These are phyloP conservation scores for Gnathonemus longibarbis DNA, from an alignment of 2,113 vertebrate species.

Conservation along the genomic window DNA sequence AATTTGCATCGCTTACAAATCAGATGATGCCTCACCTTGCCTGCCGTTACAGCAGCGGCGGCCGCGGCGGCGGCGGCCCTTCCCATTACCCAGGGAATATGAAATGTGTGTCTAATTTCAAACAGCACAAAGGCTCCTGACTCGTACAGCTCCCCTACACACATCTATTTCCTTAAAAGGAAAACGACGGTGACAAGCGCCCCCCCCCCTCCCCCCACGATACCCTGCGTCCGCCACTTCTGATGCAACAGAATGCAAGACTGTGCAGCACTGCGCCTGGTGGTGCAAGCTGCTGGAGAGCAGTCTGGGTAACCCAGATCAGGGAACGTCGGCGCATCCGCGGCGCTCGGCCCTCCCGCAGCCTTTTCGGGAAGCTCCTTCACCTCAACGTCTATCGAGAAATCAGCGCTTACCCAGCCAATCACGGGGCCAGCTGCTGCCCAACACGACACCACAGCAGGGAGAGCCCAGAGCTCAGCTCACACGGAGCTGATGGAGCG, in stretches of 20 bases:
- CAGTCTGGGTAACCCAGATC: neutral
- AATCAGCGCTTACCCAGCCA: neutral
- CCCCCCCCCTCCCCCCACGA: neutral
- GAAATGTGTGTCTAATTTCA: neutral
- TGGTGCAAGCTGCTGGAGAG: neutral
- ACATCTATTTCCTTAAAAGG: constrained; percentile 1
- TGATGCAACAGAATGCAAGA: constrained; percentile 16
- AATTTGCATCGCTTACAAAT: constrained; percentile 6
- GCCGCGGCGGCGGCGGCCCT: neutral
- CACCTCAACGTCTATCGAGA: neutral
- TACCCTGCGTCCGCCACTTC: neutral
- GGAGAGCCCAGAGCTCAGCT: neutral
- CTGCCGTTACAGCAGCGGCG: neutral
- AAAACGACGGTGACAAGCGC: neutral
- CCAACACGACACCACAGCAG: neutral
- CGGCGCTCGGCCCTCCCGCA: neutral
- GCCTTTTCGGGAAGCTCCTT: neutral
- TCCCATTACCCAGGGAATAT: neutral
- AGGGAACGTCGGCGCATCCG: neutral
- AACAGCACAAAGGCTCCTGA: neutral
- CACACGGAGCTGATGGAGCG: neutral
- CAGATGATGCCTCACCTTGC: neutral
- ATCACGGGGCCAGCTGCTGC: neutral
- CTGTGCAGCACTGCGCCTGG: neutral
- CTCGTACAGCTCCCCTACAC: neutral